phyloP scores from a whole-genome alignment of 2,797 vertebrate species.

The Eupleurogrammus muticus region DNA sequence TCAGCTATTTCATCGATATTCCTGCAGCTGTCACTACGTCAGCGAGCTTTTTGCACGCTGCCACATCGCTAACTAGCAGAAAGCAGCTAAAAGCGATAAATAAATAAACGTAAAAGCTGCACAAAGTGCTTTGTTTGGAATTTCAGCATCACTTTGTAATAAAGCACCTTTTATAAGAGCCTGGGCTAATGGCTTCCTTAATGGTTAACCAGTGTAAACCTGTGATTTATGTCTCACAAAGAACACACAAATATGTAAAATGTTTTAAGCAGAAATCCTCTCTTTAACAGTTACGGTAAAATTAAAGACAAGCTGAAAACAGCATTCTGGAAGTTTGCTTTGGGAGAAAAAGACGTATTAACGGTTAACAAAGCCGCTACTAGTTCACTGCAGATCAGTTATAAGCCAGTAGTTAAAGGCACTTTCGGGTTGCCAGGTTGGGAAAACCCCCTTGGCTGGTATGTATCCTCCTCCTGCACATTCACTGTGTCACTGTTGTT shows the following conservation, averaged over 20 bases:
- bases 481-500: not conserved
- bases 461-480: conserved; percentile 1
- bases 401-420: not conserved
- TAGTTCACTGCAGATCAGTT: not conserved
- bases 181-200: not conserved
- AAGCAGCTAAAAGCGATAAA: not conserved
- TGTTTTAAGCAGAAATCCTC: not conserved
- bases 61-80: not conserved
- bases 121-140: not conserved
- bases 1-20: too few relatives aligned
- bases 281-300: not conserved
- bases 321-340: not conserved
- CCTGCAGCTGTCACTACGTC: too few relatives aligned
- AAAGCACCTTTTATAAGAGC: not conserved
- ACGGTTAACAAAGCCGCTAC: not conserved
- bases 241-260: not conserved
- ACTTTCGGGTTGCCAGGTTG: conserved; percentile 10
- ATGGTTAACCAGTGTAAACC: not conserved
- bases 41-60: not conserved
- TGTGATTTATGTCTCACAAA: not conserved
- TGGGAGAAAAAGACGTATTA: not conserved
- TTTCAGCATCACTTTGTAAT: not conserved
- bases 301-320: not conserved
- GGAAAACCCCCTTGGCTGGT: not conserved
- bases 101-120: not conserved